Percentiles rank a stretch among this genome's conserved stretches.
phyloP scores from a whole-genome alignment of 1,140 invertebrate genomes.

The Cherax quadricarinatus region DNA sequence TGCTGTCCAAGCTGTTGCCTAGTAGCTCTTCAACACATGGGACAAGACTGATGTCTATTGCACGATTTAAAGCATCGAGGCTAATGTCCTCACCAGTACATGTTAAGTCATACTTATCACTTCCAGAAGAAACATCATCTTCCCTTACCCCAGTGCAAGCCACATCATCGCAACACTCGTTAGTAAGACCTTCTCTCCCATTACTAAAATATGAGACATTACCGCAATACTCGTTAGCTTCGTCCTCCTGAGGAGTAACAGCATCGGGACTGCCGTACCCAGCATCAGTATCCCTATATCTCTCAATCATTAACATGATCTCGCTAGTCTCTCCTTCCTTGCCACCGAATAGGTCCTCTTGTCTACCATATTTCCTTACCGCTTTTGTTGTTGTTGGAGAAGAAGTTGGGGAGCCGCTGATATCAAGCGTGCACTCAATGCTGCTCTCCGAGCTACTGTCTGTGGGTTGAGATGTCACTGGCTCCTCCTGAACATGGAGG shows the following conservation, averaged over 20 bases:
- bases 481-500: not conserved
- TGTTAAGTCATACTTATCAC: not conserved
- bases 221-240: too few species aligned
- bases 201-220: not conserved
- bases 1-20: not conserved
- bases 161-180: not conserved
- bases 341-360: not conserved
- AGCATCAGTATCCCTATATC: not conserved
- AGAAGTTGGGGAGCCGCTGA: constrained; percentile 7
- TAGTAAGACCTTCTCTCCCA: not conserved
- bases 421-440: constrained; percentile 48
- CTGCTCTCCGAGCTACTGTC: constrained; percentile 39
- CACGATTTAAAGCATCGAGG: constrained; percentile 28
- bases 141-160: not conserved
- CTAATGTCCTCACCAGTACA: not conserved
- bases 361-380: constrained; percentile 12
- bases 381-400: not conserved
- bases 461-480: not conserved
- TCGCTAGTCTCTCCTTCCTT: not conserved
- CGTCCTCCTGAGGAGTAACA: not conserved
- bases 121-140: not conserved
- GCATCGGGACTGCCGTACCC: not conserved
- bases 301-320: not conserved
- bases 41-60: constrained; percentile 51
- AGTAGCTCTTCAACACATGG: constrained; percentile 26